These are phyloP conservation scores for Nothobranchius kuhntae DNA, from an alignment of 2,113 vertebrate species.

Conservation along the genomic window DNA sequence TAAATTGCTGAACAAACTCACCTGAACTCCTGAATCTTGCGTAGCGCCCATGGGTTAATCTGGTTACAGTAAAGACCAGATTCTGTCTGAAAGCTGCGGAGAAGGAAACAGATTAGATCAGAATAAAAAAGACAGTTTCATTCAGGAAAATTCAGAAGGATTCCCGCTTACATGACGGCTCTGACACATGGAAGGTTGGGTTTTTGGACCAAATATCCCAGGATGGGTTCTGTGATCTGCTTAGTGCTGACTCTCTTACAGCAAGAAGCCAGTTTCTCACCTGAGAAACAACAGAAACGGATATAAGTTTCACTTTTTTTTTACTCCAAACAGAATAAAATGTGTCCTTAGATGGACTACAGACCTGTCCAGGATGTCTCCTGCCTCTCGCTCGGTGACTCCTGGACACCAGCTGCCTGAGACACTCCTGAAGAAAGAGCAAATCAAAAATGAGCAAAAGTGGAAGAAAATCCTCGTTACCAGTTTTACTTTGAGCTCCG, in stretches of 20 bases:
- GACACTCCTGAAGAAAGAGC: too few species aligned
- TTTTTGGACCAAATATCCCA: constrained; percentile 15
- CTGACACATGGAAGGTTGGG: constrained; percentile 10
- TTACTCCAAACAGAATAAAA: background rate
- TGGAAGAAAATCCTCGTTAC: background rate
- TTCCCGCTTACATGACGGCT: constrained; percentile 62
- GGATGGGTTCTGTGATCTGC: constrained; percentile 28
- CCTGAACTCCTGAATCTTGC: background rate
- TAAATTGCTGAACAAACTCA: background rate
- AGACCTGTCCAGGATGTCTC: too few species aligned
- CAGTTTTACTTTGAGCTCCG: background rate
- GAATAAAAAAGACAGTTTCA: too few species aligned
- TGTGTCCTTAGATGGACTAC: too few species aligned
- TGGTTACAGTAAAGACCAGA: background rate
- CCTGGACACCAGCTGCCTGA: too few species aligned
- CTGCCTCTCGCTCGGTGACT: too few species aligned
- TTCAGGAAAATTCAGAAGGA: too few species aligned
- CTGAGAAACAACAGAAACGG: background rate
- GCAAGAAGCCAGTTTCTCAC: constrained; percentile 40
- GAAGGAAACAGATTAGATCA: background rate
- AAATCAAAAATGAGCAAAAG: too few species aligned
- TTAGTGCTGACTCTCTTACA: background rate
- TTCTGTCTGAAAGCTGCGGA: constrained; percentile 8
- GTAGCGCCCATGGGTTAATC: background rate
- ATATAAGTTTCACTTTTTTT: background rate